Conservation (phyloP, 2,113 vertebrate species). For the Equus przewalskii region DNA sequence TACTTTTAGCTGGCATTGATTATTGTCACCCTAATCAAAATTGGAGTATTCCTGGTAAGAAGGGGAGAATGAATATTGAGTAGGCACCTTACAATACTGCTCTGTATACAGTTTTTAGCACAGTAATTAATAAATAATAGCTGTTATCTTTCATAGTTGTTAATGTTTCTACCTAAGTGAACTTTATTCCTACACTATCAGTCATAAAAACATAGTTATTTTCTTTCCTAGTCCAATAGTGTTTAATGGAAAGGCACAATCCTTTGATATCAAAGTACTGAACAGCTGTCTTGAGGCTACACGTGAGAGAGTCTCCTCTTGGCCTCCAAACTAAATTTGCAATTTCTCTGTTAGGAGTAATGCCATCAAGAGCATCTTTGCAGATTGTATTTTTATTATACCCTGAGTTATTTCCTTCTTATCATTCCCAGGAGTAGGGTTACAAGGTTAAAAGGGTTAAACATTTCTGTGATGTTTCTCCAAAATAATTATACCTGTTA, state of each 20-base stretch:
- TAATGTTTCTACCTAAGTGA: slow-evolving; percentile 3
- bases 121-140: background rate
- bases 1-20: background rate
- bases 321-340: slow-evolving; percentile 18
- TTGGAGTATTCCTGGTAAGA: background rate
- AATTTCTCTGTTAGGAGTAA: background rate
- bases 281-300: background rate
- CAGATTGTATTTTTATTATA: slow-evolving; percentile 22
- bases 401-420: slow-evolving; percentile 20
- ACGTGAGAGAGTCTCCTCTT: background rate
- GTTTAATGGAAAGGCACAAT: background rate
- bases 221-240: background rate
- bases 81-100: background rate
- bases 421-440: background rate
- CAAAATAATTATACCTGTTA: slow-evolving; percentile 34
- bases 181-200: background rate
- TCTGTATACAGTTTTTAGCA: background rate
- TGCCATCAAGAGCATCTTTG: background rate
- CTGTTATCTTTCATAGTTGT: background rate
- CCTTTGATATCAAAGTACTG: background rate
- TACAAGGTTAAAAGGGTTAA: background rate
- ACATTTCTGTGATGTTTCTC: background rate
- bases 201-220: background rate
- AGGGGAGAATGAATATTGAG: background rate
- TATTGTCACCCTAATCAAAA: background rate